These are phyloP conservation scores for Ischnura elegans DNA, from an alignment of 2,888 invertebrate genomes.

Conservation along the genomic window DNA sequence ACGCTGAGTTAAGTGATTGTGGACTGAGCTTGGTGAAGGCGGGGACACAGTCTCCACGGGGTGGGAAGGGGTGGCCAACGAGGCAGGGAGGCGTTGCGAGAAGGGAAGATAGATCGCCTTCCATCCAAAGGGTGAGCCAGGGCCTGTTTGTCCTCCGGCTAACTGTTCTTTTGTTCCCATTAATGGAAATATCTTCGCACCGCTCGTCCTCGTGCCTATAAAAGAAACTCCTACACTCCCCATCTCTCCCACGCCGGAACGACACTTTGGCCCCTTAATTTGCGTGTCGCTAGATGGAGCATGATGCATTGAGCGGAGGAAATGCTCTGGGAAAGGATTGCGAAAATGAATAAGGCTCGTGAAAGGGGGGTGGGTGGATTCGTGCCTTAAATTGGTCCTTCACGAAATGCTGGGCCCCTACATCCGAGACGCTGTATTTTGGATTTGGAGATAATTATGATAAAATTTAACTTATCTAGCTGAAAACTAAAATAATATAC, in stretches of 20 bases:
- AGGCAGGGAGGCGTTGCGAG: background rate
- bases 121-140: slow-evolving; percentile 20
- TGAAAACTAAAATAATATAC: too few species aligned
- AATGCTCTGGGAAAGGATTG: background rate
- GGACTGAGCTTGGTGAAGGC: background rate
- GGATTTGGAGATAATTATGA: too few species aligned
- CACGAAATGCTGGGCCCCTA: too few species aligned
- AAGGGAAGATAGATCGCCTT: slow-evolving; percentile 34
- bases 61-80: background rate
- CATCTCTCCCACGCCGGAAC: background rate
- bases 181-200: slow-evolving; percentile 31
- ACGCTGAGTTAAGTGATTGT: too few species aligned
- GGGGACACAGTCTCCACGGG: too few species aligned
- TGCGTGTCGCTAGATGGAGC: background rate
- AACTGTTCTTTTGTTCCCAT: slow-evolving; percentile 38
- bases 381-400: too few species aligned
- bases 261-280: background rate
- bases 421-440: too few species aligned
- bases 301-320: background rate
- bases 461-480: too few species aligned
- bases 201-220: background rate
- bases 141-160: slow-evolving; percentile 27
- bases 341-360: too few species aligned
- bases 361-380: too few species aligned
- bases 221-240: background rate